phyloP scores from a whole-genome alignment of 2,797 vertebrate species.

The Rhinophrynus dorsalis region DNA sequence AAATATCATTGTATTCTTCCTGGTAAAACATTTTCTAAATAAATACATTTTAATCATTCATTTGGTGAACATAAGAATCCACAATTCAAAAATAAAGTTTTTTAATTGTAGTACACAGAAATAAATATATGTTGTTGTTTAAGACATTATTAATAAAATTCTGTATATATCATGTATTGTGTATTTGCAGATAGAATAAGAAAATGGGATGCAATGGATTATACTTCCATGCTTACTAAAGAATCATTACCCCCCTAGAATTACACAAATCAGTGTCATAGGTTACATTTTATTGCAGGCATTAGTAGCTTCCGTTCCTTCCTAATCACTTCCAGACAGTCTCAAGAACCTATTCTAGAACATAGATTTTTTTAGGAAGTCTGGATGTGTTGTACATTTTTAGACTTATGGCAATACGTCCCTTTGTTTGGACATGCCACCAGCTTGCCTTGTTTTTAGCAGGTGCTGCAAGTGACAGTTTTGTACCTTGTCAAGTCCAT shows the following conservation, averaged over 20 bases:
- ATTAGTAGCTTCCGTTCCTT: conserved; percentile 21
- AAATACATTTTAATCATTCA: no score
- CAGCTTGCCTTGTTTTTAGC: conserved; percentile 9
- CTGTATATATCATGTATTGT: no score
- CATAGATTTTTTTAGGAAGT: conserved; percentile 8
- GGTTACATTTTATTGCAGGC: conserved; percentile 16
- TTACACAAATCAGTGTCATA: conserved; percentile 16
- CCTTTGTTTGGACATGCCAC: conserved; percentile 5
- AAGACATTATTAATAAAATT: no score
- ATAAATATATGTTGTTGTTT: no score
- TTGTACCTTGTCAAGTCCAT: conserved; percentile 31
- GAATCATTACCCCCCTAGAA: neutral
- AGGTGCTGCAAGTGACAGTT: conserved; percentile 28
- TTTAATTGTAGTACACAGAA: no score
- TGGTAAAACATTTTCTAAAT: no score
- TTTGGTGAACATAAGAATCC: no score
- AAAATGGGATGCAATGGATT: no score
- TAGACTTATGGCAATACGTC: conserved; percentile 1
- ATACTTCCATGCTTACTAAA: no score
- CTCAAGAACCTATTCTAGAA: conserved; percentile 4
- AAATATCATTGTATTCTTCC: no score
- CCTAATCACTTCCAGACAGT: conserved; percentile 32
- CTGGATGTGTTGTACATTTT: neutral
- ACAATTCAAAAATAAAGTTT: no score
- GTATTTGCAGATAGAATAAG: no score